These are phyloP conservation scores for Xestia xanthographa DNA, from an alignment of 2,888 invertebrate species.

Conservation along the genomic window DNA sequence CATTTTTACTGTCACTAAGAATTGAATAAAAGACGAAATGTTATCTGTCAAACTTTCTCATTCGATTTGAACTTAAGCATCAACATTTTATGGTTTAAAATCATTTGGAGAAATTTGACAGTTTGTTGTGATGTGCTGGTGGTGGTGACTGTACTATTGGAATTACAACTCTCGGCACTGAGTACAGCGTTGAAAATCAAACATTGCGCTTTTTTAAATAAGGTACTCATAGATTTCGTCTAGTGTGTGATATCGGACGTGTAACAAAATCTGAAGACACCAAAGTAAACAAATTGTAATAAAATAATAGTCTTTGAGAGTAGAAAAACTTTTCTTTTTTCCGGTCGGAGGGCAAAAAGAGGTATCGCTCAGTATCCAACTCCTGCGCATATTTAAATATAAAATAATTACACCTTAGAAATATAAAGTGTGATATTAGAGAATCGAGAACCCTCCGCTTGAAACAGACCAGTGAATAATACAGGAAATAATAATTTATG, in stretches of 20 bases:
- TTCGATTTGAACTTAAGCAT: no score
- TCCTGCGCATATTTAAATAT: slow-evolving; percentile 61
- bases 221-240: background rate
- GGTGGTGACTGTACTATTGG: background rate
- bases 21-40: background rate
- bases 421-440: slow-evolving; percentile 84
- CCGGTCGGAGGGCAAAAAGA: slow-evolving; percentile 18
- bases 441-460: slow-evolving; percentile 72
- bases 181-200: background rate
- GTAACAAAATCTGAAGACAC: background rate
- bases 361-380: slow-evolving; percentile 24
- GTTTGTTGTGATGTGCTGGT: no score
- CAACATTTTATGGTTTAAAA: no score
- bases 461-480: slow-evolving; percentile 38
- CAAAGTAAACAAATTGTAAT: slow-evolving; percentile 25
- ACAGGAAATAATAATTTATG: slow-evolving; percentile 12
- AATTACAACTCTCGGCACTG: background rate
- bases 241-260: background rate
- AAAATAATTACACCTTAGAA: slow-evolving; percentile 71
- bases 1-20: background rate
- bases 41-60: background rate
- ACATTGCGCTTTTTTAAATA: background rate
- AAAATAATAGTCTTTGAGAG: slow-evolving; percentile 37
- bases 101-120: no score
- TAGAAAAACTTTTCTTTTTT: slow-evolving; percentile 34